Base-by-base conservation (phyloP, 2,888 invertebrate genomes). In the Pasiphila rectangulata region DNA sequence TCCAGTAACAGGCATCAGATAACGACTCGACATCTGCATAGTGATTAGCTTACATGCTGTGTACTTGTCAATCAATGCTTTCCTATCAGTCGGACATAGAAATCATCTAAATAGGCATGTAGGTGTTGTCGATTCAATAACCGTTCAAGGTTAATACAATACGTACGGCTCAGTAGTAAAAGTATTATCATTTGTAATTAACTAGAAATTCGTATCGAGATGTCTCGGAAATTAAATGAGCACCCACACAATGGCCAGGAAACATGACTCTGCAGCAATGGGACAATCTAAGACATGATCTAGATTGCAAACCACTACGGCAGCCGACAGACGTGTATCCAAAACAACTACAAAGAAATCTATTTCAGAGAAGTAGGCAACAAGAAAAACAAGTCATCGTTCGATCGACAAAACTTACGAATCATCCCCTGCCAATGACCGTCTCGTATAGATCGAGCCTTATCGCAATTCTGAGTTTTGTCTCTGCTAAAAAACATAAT, bases 371-470 rank as follows among this genome's bases (percentile, higher is more conserved):
- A 63, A 52, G 58, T 73, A 68, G 76, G 78, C 78, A 79, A 61
- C 65, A 58, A 55, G 30, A 68, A 79, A 79, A 75, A 80, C 78
- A 69, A 80, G 79, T n/a, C 82, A 83, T 70, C 76, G 67, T 69
- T 62, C 70, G 65, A 73, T 69, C 72, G 54, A 58, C 67, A 66
- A 87, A 83, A 83, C 59, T 81, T 75, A 81, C 85, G 61, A 83
- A 75, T 87, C 87, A 87, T 86, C 86, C 86, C 84, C 83, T 75
- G 83, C 55, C 84, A 86, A 78, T 78, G 83, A 84, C 79, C 85
- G 64, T 64, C n/a, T 32, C 67, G 78, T 79, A 84, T 83, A 84
- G 83, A 82, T 77, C 59, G 54, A 61, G 64, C 50, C 63, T 66
- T 67, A 65, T 64, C 62, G 67, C 59, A 61, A 64, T 66, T 59